Evolutionary conservation across 2,797 vertebrate species (phyloP).

Genomic region (Eptatretus atami): DNA sequence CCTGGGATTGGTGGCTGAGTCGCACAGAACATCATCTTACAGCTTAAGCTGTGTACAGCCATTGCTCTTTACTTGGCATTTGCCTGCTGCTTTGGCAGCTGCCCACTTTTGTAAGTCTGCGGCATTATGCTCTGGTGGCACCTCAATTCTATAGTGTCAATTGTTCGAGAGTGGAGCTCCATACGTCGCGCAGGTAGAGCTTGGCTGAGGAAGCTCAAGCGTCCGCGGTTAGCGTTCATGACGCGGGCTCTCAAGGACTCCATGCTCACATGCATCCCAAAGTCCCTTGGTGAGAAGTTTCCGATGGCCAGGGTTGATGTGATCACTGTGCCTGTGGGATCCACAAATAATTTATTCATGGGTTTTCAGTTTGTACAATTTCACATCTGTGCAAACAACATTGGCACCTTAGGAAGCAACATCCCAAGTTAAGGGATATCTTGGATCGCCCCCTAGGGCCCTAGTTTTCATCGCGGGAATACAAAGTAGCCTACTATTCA

Average conservation of each 20-base stretch:
- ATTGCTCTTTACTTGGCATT: conserved; percentile 42
- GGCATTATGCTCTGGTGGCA: conserved; percentile 17
- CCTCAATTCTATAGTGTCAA: neutral
- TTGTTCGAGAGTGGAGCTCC: neutral
- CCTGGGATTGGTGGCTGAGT: conserved; percentile 90
- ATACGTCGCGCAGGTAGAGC: conserved; percentile 30
- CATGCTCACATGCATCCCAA: conserved; percentile 78
- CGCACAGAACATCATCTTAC: conserved; percentile 63
- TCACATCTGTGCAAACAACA: no score
- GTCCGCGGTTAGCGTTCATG: conserved; percentile 42
- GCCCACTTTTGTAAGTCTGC: conserved; percentile 38
- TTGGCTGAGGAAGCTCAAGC: conserved; percentile 47
- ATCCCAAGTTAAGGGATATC: conserved; percentile 10
- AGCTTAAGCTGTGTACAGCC: conserved; percentile 36
- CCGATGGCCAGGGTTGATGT: conserved; percentile 98
- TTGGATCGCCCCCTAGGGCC: neutral
- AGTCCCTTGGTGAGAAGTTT: conserved; percentile 99
- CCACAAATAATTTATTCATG: no score
- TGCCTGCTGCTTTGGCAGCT: conserved; percentile 35
- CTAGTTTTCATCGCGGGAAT: no score
- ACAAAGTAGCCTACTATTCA: no score
- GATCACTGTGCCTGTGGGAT: conserved; percentile 66
- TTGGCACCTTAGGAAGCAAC: conserved; percentile 10
- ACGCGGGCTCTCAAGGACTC: conserved; percentile 45
- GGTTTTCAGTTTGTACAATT: no score